Conservation (phyloP, 2,797 vertebrate species). For the Micrastur ruficollis region DNA sequence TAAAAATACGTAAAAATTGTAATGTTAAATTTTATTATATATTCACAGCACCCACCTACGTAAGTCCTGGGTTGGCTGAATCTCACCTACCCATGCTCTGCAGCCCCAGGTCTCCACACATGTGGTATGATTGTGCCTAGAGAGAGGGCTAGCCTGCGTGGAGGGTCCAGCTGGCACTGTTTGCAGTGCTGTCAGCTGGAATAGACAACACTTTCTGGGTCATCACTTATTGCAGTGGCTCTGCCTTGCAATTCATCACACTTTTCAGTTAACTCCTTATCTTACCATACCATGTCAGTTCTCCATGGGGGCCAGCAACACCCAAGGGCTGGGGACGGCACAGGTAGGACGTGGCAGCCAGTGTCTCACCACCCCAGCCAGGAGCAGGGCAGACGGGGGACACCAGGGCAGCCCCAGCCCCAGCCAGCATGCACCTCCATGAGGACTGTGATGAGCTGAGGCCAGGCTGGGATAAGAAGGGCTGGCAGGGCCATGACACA, state of each 20-base stretch:
- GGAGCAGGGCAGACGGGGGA: no score
- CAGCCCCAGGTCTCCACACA: background rate
- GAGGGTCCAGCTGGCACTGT: background rate
- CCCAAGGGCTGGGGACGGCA: rapidly evolving
- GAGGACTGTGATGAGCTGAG: background rate
- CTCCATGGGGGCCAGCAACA: background rate
- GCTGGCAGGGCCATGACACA: background rate
- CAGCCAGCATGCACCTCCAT: rapidly evolving
- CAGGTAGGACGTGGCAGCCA: background rate
- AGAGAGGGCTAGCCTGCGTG: background rate
- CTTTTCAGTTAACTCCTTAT: background rate
- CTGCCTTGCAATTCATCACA: background rate
- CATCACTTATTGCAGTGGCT: background rate
- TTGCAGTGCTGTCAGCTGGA: background rate
- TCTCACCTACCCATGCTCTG: background rate
- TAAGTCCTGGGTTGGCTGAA: background rate
- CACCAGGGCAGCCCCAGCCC: background rate
- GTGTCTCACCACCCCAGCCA: no score
- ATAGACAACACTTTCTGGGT: background rate
- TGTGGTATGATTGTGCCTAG: no score
- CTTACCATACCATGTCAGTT: background rate
- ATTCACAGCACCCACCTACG: background rate
- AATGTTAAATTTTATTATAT: background rate
- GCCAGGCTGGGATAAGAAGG: background rate
- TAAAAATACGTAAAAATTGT: background rate